Evolutionary conservation across 2,113 vertebrate genomes (phyloP), one percentile per base, ranked within the genome.

Genomic region (Solea solea): DNA sequence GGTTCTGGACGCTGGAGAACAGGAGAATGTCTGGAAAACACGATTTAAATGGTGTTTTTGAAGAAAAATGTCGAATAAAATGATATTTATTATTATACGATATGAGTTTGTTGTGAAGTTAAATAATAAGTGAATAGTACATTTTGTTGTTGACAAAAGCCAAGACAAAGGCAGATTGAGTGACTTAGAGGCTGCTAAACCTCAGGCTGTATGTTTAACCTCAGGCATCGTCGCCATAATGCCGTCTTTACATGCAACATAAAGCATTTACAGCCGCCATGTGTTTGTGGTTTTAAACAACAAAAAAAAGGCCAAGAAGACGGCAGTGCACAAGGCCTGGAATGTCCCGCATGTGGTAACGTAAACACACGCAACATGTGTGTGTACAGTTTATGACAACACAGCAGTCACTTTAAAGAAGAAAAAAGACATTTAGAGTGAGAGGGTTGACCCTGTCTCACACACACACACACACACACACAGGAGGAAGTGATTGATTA

Each of bases 311-410:
- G 10, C 9, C 39, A 53, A 72, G 64, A 59, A 70, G 42, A 74
- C 13, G 14, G 42, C 27, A 7, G 41, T 10, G 39, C 12, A 45
- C 54, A 51, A 42, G n/a, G 15, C 8, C 2, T 16, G 60, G 54
- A 79, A 39, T 46, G 44, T 46, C 59, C 63, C 65, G 76, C 74
- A 82, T 72, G 64, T 81, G 76, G 60, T 28, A 60, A 56, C 62
- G 39, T 46, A 84, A 76, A 85, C 78, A 74, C 55, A 52, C 3
- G n/a, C 10, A 64, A 56, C 57, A 65, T 28, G 45, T 75, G 72
- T 66, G 64, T 48, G 65, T 63, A 50, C 9, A 10, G 51, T 46
- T 64, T 56, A 56, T n/a, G 15, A 56, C 65, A 59, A 82, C 58
- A 64, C 58, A 46, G n/a, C 56, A 73, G 56, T 56, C 58, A 54